Percentiles rank a stretch among this genome's conserved stretches.
Conservation (phyloP, 2,797 vertebrate genomes). For the Gallirallus australis region DNA sequence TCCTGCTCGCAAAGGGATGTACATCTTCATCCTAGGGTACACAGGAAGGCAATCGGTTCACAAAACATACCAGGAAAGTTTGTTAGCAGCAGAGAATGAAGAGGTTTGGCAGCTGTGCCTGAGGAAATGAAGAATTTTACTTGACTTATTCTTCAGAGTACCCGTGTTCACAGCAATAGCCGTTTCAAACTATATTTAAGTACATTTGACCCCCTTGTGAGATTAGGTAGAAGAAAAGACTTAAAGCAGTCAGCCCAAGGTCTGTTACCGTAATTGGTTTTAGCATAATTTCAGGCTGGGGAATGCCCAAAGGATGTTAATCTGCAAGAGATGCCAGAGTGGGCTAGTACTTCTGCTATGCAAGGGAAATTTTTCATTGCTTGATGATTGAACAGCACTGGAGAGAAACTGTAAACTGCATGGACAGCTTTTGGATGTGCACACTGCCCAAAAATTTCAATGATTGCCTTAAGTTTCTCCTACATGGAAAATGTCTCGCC, state of each 20-base stretch:
- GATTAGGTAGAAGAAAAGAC: background rate
- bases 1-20: background rate
- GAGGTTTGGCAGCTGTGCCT: background rate
- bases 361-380: background rate
- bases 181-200: background rate
- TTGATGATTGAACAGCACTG: background rate
- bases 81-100: background rate
- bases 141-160: background rate
- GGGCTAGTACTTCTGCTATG: background rate
- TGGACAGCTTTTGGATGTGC: background rate
- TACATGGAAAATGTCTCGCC: rapidly evolving
- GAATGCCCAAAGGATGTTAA: background rate
- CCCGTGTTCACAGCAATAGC: background rate
- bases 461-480: background rate
- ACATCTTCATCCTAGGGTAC: background rate
- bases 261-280: background rate
- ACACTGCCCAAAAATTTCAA: background rate
- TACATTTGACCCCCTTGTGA: background rate
- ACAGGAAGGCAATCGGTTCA: background rate
- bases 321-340: background rate
- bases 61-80: background rate
- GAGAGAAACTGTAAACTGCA: background rate
- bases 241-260: background rate
- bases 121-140: background rate
- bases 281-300: background rate